These are phyloP conservation scores for Alfaro cultratus DNA, from an alignment of 2,797 vertebrate species.

Conservation along the genomic window DNA sequence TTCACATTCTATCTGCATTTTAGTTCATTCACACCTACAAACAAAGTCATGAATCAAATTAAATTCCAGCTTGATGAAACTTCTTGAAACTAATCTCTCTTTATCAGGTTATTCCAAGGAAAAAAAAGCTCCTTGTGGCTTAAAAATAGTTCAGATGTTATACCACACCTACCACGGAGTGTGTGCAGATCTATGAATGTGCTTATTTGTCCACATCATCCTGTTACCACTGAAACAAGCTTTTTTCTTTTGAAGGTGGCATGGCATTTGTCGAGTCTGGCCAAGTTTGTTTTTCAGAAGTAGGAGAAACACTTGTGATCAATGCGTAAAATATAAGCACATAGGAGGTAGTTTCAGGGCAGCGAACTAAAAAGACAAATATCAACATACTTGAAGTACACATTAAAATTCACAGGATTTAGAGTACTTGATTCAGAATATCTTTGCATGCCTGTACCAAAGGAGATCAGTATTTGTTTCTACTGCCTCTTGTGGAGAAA, in stretches of 20 bases:
- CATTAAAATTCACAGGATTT: neutral
- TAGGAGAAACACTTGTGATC: neutral
- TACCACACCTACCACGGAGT: neutral
- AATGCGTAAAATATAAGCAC: neutral
- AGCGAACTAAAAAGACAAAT: neutral
- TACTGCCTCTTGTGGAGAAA: neutral
- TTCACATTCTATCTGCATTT: neutral
- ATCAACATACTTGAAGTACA: neutral
- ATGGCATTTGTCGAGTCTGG: neutral
- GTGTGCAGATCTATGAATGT: neutral
- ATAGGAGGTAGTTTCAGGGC: neutral
- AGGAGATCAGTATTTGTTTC: neutral
- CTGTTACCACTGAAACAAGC: neutral
- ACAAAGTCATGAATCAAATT: neutral
- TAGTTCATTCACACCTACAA: neutral
- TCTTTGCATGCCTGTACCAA: neutral
- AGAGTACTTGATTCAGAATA: neutral
- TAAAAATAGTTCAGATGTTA: conserved; percentile 6
- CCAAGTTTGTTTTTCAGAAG: neutral
- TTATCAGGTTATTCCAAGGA: neutral
- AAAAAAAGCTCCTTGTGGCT: neutral
- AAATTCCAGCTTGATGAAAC: conserved; percentile 3
- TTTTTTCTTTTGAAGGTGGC: neutral
- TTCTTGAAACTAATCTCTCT: neutral
- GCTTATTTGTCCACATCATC: neutral